These are phyloP conservation scores for Hypercompe scribonia DNA, from an alignment of 2,888 invertebrate genomes.

Conservation along the genomic window DNA sequence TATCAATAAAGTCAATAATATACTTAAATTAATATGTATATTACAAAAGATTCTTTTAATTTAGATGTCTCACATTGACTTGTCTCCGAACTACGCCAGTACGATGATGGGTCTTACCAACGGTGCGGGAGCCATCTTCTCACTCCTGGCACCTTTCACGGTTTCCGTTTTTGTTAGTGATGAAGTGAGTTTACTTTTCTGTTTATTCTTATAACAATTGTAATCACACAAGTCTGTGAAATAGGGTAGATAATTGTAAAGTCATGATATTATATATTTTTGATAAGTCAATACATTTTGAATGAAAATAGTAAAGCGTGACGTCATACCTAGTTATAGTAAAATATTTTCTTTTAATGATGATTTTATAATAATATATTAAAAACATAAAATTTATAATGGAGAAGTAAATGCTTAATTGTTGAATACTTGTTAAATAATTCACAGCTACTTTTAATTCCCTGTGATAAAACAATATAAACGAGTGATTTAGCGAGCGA, in stretches of 20 bases:
- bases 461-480: too few species aligned
- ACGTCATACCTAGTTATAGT: background rate
- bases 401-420: too few species aligned
- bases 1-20: too few species aligned
- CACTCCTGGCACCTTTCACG: constrained; percentile 92
- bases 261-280: too few species aligned
- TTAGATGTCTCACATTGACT: constrained; percentile 93
- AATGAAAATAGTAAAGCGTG: too few species aligned
- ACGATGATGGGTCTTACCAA: constrained; percentile 95
- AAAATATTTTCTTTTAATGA: too few species aligned
- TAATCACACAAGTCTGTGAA: background rate
- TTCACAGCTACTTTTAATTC: too few species aligned
- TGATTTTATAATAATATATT: too few species aligned
- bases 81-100: constrained; percentile 94
- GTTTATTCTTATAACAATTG: background rate
- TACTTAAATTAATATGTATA: too few species aligned
- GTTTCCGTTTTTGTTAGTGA: constrained; percentile 90
- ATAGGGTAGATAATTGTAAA: background rate
- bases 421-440: background rate
- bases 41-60: background rate
- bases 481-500: too few species aligned
- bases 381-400: too few species aligned
- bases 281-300: too few species aligned
- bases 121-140: constrained; percentile 91
- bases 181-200: constrained; percentile 75